phyloP scores from a whole-genome alignment of 2,113 vertebrate genomes.

The Neodontobutis hainanensis region DNA sequence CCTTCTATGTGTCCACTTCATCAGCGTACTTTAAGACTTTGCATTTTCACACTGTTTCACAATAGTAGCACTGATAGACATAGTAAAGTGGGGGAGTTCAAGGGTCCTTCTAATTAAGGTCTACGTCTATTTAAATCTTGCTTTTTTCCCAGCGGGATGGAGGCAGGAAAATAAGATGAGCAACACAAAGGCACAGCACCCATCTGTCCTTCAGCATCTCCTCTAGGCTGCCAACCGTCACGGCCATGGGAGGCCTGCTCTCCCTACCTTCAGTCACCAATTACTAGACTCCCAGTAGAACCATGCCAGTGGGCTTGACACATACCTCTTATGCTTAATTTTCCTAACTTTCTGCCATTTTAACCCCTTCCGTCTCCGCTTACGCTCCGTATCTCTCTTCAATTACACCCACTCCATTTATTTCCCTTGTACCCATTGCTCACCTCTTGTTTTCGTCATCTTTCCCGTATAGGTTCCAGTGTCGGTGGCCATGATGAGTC shows the following conservation, averaged over 20 bases:
- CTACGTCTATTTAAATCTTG: conserved; percentile 76
- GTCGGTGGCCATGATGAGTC: conserved; percentile 99
- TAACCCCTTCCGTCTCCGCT: conserved; percentile 18
- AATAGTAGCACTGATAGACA: conserved; percentile 56
- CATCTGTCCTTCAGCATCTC: conserved; percentile 74
- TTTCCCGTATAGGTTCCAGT: conserved; percentile 87
- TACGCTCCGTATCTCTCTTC: conserved; percentile 27
- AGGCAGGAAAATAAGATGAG: conserved; percentile 64
- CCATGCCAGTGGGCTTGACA: conserved; percentile 25
- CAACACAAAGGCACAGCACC: conserved; percentile 67
- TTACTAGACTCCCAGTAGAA: conserved; percentile 59
- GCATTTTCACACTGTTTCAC: conserved; percentile 53
- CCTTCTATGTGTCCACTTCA: conserved; percentile 51
- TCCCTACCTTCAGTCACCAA: conserved; percentile 54
- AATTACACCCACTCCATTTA: background rate
- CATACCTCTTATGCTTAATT: conserved; percentile 34
- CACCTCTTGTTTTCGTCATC: conserved; percentile 14
- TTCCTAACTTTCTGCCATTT: conserved; percentile 19
- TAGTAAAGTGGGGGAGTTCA: conserved; percentile 67
- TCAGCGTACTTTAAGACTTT: conserved; percentile 46
- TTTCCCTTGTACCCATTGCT: background rate
- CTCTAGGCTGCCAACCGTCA: conserved; percentile 59
- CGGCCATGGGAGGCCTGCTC: conserved; percentile 53
- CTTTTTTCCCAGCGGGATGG: conserved; percentile 59
- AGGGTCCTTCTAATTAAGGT: conserved; percentile 80